Conservation (phyloP, 2,888 invertebrate genomes). For the Dryococelus australis region DNA sequence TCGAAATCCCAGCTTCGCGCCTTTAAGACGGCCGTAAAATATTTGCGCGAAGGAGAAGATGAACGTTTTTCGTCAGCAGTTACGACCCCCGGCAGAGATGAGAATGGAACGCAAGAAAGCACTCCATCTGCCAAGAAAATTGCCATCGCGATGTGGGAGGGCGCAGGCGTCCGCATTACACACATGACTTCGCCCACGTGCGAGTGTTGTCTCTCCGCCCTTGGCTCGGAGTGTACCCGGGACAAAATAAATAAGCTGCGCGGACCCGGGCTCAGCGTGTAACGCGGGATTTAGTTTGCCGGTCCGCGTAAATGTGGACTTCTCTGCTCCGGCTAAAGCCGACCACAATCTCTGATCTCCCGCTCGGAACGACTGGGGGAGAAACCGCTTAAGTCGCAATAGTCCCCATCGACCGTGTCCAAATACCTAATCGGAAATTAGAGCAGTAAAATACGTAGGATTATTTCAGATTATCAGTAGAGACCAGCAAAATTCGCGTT, state of each 20-base stretch:
- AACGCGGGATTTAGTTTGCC: not conserved
- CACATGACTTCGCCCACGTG: not conserved
- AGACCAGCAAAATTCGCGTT: too few relatives aligned
- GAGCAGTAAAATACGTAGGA: too few relatives aligned
- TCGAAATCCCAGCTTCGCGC: not conserved
- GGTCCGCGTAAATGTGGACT: constrained; percentile 7
- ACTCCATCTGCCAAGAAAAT: not conserved
- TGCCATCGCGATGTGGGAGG: not conserved
- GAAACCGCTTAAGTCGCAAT: not conserved
- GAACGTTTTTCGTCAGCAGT: not conserved
- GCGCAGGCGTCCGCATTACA: not conserved
- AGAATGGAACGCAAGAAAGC: not conserved
- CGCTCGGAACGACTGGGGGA: not conserved
- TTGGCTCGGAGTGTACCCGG: not conserved
- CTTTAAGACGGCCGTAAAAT: not conserved
- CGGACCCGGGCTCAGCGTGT: not conserved
- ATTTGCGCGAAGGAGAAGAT: not conserved
- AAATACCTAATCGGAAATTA: too few relatives aligned
- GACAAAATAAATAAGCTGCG: not conserved
- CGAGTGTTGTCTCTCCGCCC: not conserved
- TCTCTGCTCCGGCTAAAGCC: not conserved
- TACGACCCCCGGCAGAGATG: not conserved
- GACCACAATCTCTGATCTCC: constrained; percentile 10
- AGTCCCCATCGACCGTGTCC: too few relatives aligned
- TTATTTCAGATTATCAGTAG: too few relatives aligned